Percentiles rank a stretch among this genome's conserved stretches.
These are phyloP conservation scores for Empidonax traillii DNA, from an alignment of 2,113 vertebrate genomes.

Conservation along the genomic window DNA sequence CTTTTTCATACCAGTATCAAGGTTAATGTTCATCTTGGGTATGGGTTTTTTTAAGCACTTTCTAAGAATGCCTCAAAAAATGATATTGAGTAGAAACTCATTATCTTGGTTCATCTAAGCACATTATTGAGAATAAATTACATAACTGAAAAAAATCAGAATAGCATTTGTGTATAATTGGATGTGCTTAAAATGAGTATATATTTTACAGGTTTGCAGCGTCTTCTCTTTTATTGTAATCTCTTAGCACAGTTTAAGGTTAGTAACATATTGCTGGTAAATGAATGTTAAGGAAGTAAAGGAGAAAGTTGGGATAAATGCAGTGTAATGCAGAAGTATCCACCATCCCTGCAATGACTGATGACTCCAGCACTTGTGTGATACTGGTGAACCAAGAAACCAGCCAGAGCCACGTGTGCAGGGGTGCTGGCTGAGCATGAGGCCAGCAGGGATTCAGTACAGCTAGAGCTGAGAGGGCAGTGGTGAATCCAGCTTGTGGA, in stretches of 20 bases:
- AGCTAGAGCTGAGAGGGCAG: not conserved
- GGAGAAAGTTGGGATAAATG: not conserved
- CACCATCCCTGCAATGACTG: not conserved
- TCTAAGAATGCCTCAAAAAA: not conserved
- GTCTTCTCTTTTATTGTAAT: not conserved
- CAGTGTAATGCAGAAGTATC: not conserved
- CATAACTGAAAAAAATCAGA: not conserved
- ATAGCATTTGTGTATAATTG: not conserved
- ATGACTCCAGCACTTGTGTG: not conserved
- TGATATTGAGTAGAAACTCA: not conserved
- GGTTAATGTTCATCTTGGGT: not conserved
- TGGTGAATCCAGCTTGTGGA: not conserved
- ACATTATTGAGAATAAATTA: not conserved
- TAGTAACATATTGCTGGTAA: not conserved
- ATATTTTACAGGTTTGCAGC: not conserved
- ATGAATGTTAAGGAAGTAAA: not conserved
- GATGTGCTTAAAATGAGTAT: not conserved
- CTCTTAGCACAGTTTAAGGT: not conserved
- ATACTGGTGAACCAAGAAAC: not conserved
- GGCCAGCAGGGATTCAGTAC: not conserved
- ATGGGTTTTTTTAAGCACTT: rapidly evolving
- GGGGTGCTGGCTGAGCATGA: not conserved
- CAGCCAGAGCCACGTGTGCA: rapidly evolving
- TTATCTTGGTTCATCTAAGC: not conserved
- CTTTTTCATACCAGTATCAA: not conserved